phyloP scores from a whole-genome alignment of 2,797 vertebrate genomes.

The Odontamblyopus lacepedii region DNA sequence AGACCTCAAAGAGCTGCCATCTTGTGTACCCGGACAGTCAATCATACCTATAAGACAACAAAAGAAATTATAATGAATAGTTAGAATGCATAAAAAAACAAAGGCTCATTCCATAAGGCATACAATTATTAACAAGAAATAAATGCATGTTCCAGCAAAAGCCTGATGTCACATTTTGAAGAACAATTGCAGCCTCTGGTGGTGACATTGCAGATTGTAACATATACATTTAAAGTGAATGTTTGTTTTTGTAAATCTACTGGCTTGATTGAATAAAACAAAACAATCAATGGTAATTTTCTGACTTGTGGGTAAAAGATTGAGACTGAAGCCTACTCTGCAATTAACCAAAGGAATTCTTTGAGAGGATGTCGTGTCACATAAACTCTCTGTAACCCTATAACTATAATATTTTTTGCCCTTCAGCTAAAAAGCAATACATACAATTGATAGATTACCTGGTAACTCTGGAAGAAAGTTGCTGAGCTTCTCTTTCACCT shows the following conservation, averaged over 20 bases:
- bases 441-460: conserved; percentile 61
- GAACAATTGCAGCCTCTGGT: neutral
- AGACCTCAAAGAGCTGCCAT: conserved; percentile 93
- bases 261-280: too few species aligned
- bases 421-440: neutral
- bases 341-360: neutral
- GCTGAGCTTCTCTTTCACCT: conserved; percentile 98
- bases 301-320: neutral
- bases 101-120: too few species aligned
- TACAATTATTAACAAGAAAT: neutral
- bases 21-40: conserved; percentile 91
- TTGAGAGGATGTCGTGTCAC: neutral
- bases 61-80: neutral
- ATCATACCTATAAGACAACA: conserved; percentile 85
- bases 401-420: neutral
- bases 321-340: neutral
- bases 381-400: neutral
- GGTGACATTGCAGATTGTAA: neutral
- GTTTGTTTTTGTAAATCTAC: too few species aligned
- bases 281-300: neutral
- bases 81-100: neutral
- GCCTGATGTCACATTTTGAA: neutral
- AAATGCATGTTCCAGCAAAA: neutral
- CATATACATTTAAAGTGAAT: too few species aligned
- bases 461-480: conserved; percentile 97